Evolutionary conservation across 2,113 vertebrate species (phyloP).

Genomic region (Scophthalmus maximus): DNA sequence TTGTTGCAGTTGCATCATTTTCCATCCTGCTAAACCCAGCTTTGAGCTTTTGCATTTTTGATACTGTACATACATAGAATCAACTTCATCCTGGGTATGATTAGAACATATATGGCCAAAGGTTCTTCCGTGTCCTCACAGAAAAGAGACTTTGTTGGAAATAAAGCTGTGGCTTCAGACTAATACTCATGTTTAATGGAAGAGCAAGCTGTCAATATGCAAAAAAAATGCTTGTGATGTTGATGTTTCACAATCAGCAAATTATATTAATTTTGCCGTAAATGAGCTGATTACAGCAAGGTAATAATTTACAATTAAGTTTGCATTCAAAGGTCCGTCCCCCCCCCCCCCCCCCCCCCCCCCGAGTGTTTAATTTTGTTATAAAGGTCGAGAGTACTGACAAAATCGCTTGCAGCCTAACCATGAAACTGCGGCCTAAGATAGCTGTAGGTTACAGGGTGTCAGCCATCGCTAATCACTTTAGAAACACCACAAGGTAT

Average conservation of each 20-base stretch:
- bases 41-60: background rate
- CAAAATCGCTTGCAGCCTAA: slow-evolving; percentile 4
- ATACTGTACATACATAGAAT: background rate
- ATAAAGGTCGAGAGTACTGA: background rate
- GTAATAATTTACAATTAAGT: no score
- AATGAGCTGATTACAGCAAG: no score
- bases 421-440: background rate
- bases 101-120: background rate
- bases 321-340: no score
- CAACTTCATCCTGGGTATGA: background rate
- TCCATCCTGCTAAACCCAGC: background rate
- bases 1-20: background rate
- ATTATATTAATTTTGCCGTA: no score
- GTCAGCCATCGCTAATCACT: slow-evolving; percentile 54
- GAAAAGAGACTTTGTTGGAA: no score
- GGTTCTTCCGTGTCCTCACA: background rate
- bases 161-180: no score
- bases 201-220: no score
- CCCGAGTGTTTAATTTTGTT: background rate
- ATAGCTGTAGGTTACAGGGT: slow-evolving; percentile 40
- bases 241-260: no score
- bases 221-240: no score
- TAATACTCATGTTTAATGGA: no score
- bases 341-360: no score
- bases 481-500: slow-evolving; percentile 54